Evolutionary conservation across 2,113 vertebrate genomes (phyloP), one percentile per base, ranked within the genome.

Genomic region (Pelobates fuscus): DNA sequence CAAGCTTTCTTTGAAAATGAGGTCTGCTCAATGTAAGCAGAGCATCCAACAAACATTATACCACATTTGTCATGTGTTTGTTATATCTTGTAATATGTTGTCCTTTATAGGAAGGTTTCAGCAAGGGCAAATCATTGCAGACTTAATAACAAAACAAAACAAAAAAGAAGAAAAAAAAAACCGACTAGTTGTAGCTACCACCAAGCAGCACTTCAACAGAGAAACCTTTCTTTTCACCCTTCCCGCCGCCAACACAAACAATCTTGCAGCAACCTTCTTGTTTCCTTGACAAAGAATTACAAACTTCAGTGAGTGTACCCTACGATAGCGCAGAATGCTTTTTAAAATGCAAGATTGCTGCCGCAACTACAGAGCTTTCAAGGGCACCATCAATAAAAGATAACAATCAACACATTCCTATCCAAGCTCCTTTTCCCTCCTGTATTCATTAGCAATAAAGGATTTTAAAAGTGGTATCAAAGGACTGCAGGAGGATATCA

Each of bases 331-430:
- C 25, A 60, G 14, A 30, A 17, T 21, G 27, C 59, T 54, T 63
- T 63, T 63, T 72, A 55, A 72, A 62, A 72, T 64, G 59, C 59
- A 63, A 63, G 70, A 72, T 23, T 29, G 25, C 43, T 24, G 43
- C 57, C 27, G 11, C 27, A 37, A 37, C 59, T 30, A 63, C 20
- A 37, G 26, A 25, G 37, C 44, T 63, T 63, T 72, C 70, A 72
- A 72, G 70, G 70, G 70, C 70, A 32, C 26, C 70, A 72, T 72
- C 70, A 72, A 72, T 64, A 72, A 72, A 72, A 72, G 70, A 72
- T 72, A 63, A 54, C 63, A 62, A 72, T 72, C 70, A 63, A 72
- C 70, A 72, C 59, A 37, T 61, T 62, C 37, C 41, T 62, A 71
- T 72, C 59, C 10, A 58, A 15, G 43, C 61, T 30, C 58, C 20